A percentile compares a stretch with the other conserved stretches of the same genome.
Evolutionary conservation across 2,113 vertebrate species (phyloP).

Genomic region (Oreocharis arfaki): DNA sequence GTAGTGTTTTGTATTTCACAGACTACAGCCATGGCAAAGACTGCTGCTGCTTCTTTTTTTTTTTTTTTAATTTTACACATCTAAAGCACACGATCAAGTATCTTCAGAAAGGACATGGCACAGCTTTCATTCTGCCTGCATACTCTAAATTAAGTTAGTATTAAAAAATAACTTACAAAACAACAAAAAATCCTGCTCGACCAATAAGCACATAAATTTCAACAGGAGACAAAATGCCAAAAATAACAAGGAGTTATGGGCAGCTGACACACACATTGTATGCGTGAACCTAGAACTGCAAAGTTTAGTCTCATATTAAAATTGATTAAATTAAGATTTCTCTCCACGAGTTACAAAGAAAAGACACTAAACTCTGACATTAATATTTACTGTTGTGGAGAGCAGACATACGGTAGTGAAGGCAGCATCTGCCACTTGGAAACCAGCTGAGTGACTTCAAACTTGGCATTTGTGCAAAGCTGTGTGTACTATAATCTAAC

Average conservation of each 20-base stretch:
- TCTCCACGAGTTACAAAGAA: not conserved
- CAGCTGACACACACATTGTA: not conserved
- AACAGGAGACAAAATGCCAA: not conserved
- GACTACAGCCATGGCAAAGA: not conserved
- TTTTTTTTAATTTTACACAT: not conserved
- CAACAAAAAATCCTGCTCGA: not conserved
- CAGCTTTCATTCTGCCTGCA: not conserved
- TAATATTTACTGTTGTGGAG: not conserved
- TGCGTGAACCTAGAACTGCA: not conserved
- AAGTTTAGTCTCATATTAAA: not conserved
- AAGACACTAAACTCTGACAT: not conserved
- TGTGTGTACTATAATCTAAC: not conserved
- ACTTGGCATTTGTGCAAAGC: not conserved
- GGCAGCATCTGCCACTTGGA: not conserved
- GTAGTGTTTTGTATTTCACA: not conserved
- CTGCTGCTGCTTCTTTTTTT: not conserved
- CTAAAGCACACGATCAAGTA: not conserved
- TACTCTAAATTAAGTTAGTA: not conserved
- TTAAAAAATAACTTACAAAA: not conserved
- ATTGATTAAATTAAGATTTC: not conserved
- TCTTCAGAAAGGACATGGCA: not conserved
- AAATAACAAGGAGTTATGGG: not conserved
- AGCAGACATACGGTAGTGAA: not conserved
- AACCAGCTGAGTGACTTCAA: not conserved
- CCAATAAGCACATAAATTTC: not conserved